phyloP scores from a whole-genome alignment of 2,113 vertebrate genomes.

The Oreocharis arfaki region DNA sequence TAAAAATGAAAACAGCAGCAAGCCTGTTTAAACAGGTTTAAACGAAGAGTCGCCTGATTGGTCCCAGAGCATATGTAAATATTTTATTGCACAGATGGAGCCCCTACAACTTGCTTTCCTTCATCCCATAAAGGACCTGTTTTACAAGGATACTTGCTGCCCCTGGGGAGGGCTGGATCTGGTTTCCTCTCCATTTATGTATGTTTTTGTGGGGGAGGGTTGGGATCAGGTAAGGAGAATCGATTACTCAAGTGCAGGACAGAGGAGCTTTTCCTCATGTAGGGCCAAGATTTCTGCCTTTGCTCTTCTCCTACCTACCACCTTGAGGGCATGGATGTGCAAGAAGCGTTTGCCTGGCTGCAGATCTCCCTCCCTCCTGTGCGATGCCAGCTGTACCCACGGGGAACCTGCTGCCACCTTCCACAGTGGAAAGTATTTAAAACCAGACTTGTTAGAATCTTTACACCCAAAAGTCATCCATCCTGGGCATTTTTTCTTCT shows the following conservation, averaged over 20 bases:
- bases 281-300: background rate
- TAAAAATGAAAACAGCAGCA: background rate
- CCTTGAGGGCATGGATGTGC: background rate
- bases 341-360: background rate
- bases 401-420: background rate
- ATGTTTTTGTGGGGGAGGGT: background rate
- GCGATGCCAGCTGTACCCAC: background rate
- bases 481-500: background rate
- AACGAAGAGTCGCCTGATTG: background rate
- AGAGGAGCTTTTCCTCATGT: background rate
- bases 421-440: background rate
- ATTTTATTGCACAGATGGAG: constrained; percentile 36
- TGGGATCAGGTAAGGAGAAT: constrained; percentile 17
- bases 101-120: background rate
- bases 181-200: background rate
- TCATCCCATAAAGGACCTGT: background rate
- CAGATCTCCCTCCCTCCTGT: background rate
- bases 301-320: background rate
- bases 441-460: background rate
- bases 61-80: background rate
- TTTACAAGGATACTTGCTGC: constrained; percentile 46
- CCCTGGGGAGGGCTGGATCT: background rate
- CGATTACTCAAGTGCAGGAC: background rate
- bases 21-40: background rate
- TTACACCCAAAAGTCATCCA: background rate